Conservation (phyloP, 2,888 invertebrate genomes). For the Nowickia ferox region DNA sequence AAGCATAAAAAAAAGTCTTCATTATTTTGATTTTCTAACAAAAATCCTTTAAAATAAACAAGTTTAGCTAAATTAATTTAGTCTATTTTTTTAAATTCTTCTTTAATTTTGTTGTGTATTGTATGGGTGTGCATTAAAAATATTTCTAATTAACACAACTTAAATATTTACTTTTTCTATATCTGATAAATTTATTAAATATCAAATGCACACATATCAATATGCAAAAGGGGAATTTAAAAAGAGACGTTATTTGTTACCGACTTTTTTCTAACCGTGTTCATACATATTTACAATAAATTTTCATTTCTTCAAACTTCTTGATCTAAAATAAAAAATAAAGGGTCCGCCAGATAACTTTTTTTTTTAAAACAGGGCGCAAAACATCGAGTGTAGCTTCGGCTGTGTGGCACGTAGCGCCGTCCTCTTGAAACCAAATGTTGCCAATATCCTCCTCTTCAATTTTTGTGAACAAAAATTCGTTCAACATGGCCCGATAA, state of each 20-base stretch:
- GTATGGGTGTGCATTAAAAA: constrained; percentile 24
- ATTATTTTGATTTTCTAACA: constrained; percentile 36
- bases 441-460: too few species aligned
- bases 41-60: constrained; percentile 52
- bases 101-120: constrained; percentile 11
- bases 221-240: neutral
- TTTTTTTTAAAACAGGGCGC: too few species aligned
- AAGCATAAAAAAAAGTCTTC: neutral
- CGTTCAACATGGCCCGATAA: too few species aligned
- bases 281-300: too few species aligned
- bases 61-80: constrained; percentile 56
- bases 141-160: constrained; percentile 70
- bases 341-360: too few species aligned
- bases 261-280: too few species aligned
- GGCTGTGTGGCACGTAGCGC: too few species aligned
- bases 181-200: constrained; percentile 52
- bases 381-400: too few species aligned
- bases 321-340: too few species aligned
- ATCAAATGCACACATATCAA: constrained; percentile 14
- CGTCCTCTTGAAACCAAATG: too few species aligned
- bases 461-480: too few species aligned
- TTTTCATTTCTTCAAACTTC: too few species aligned
- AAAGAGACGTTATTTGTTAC: constrained; percentile 14
- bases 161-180: constrained; percentile 67
- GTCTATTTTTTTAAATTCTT: constrained; percentile 17